Conservation (phyloP, 2,888 invertebrate species). For the Lasioglossum zephyrum region DNA sequence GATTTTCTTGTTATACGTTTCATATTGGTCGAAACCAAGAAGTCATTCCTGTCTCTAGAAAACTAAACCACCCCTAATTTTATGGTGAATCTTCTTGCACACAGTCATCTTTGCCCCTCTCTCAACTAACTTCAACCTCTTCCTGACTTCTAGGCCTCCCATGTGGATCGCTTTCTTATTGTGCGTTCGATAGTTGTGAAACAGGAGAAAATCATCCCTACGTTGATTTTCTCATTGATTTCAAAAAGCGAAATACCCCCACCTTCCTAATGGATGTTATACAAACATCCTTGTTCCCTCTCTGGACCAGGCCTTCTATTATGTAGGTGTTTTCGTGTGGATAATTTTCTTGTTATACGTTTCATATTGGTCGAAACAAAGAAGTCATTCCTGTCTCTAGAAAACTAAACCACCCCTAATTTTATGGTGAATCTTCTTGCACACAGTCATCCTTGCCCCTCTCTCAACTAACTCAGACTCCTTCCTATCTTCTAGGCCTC, state of each 20-base stretch:
- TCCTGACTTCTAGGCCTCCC: neutral
- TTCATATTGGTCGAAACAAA: slow-evolving; percentile 76
- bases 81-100: neutral
- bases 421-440: neutral
- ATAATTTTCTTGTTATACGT: slow-evolving; percentile 84
- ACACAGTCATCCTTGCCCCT: neutral
- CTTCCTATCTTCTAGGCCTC: neutral
- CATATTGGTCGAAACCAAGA: slow-evolving; percentile 75
- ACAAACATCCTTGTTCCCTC: slow-evolving; percentile 17
- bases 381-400: slow-evolving; percentile 33
- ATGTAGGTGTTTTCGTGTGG: slow-evolving; percentile 78
- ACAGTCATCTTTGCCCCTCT: neutral
- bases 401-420: neutral
- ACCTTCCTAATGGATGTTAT: slow-evolving; percentile 27
- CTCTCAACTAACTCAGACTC: neutral
- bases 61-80: neutral
- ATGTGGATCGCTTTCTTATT: neutral
- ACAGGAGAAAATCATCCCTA: no score
- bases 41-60: slow-evolving; percentile 27
- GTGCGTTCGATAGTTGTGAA: neutral
- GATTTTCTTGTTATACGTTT: slow-evolving; percentile 83
- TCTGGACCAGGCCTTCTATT: slow-evolving; percentile 48
- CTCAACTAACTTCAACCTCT: neutral
- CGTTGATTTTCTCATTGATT: neutral
- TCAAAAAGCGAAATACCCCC: slow-evolving; percentile 57